Conservation (phyloP, 2,797 vertebrate genomes). For the Melanotaenia boesemani region DNA sequence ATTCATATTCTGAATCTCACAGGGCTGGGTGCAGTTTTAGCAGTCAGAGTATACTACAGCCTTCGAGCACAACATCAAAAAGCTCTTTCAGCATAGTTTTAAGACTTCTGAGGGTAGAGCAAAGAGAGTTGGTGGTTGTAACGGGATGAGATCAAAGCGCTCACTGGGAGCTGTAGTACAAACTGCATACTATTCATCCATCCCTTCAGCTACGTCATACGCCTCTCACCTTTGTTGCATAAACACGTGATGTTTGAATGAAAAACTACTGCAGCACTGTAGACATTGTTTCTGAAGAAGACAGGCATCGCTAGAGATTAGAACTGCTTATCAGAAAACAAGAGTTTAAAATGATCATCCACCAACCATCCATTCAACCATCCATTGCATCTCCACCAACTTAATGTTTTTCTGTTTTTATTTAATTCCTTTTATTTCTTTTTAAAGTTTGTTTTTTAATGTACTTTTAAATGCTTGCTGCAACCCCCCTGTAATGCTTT, state of each 20-base stretch:
- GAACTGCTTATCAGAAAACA: not conserved
- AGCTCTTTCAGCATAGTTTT: slow-evolving; percentile 14
- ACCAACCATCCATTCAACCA: too few relatives aligned
- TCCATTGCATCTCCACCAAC: not conserved
- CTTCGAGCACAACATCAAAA: slow-evolving; percentile 11
- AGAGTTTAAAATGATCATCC: too few relatives aligned
- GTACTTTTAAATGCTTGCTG: too few relatives aligned
- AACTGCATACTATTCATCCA: not conserved
- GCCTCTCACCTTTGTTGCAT: slow-evolving; percentile 2
- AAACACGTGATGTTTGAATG: slow-evolving; percentile 1
- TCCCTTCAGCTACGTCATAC: not conserved
- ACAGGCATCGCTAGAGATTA: not conserved
- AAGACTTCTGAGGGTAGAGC: not conserved
- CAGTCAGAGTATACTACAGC: slow-evolving; percentile 5
- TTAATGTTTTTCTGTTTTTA: too few relatives aligned
- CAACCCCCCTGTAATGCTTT: too few relatives aligned
- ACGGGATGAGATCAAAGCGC: not conserved
- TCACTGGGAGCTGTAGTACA: not conserved
- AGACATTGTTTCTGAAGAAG: not conserved
- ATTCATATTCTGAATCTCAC: slow-evolving; percentile 10
- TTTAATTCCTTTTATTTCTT: too few relatives aligned
- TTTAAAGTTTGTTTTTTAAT: too few relatives aligned
- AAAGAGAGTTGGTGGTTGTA: slow-evolving; percentile 14
- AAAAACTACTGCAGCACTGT: not conserved
- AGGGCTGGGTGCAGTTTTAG: slow-evolving; percentile 14